A percentile compares a stretch with the other conserved stretches of the same genome.
Conservation (phyloP, 2,888 invertebrate species). For the Byasa hedistus region DNA sequence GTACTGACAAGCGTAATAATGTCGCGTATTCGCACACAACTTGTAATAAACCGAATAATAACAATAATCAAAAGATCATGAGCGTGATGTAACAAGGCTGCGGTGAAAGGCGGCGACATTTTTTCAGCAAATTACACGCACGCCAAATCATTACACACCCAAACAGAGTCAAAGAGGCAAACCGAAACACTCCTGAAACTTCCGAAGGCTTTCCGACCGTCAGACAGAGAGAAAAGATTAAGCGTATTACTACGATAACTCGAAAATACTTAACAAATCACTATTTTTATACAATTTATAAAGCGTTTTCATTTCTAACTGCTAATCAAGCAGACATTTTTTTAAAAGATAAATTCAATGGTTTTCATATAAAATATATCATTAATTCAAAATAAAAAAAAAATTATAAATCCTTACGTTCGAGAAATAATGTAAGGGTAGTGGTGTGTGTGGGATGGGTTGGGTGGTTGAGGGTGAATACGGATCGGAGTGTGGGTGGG, state of each 20-base stretch:
- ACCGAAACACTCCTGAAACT: conserved; percentile 75
- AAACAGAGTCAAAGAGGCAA: conserved; percentile 79
- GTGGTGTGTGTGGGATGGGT: conserved; percentile 43
- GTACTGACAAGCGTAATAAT: conserved; percentile 1
- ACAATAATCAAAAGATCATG: conserved; percentile 57
- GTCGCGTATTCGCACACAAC: conserved; percentile 38
- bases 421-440: conserved; percentile 51
- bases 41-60: conserved; percentile 39
- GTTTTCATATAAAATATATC: background rate
- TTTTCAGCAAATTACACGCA: conserved; percentile 74
- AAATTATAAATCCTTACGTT: background rate
- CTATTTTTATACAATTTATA: background rate
- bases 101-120: conserved; percentile 59
- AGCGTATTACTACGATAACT: conserved; percentile 48
- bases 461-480: conserved; percentile 43
- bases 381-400: background rate
- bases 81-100: conserved; percentile 50
- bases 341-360: background rate
- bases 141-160: conserved; percentile 77
- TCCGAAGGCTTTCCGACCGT: conserved; percentile 68
- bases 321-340: background rate
- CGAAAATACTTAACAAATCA: conserved; percentile 37
- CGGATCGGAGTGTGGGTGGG: conserved; percentile 46
- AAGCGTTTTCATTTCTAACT: conserved; percentile 3
- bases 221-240: conserved; percentile 55